Percentiles rank a stretch among this genome's conserved stretches.
Conservation (phyloP, 2,797 vertebrate species). For the Iguana delicatissima region DNA sequence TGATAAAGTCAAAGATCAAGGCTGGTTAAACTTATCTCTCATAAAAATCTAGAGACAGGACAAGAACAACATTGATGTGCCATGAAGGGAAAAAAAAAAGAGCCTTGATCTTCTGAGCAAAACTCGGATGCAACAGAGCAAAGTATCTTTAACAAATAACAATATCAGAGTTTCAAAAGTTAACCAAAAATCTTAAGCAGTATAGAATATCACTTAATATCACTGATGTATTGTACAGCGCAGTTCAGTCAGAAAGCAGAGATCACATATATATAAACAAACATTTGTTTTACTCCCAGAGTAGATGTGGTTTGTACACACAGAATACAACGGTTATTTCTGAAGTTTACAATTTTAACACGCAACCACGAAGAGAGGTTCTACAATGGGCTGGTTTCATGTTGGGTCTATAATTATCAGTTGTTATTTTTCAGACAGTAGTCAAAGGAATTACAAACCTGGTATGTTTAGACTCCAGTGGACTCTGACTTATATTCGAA, state of each 20-base stretch:
- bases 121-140: slow-evolving; percentile 39
- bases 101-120: slow-evolving; percentile 61
- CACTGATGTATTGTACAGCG: slow-evolving; percentile 35
- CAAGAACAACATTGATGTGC: slow-evolving; percentile 69
- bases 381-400: slow-evolving; percentile 49
- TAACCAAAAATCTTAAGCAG: neutral
- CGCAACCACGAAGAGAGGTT: slow-evolving; percentile 12
- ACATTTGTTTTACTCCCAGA: slow-evolving; percentile 39
- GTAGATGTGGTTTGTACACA: slow-evolving; percentile 50
- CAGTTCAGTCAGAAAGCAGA: slow-evolving; percentile 42
- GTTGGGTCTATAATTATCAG: slow-evolving; percentile 30
- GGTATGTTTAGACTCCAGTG: slow-evolving; percentile 9
- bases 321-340: slow-evolving; percentile 47
- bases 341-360: slow-evolving; percentile 51
- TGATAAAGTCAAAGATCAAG: slow-evolving; percentile 70
- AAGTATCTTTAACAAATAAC: slow-evolving; percentile 30
- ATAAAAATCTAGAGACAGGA: slow-evolving; percentile 67
- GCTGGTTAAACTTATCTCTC: slow-evolving; percentile 42
- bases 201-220: slow-evolving; percentile 19
- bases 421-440: neutral
- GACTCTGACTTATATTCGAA: neutral
- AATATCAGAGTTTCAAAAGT: neutral
- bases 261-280: neutral
- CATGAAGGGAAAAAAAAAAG: slow-evolving; percentile 62
- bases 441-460: slow-evolving; percentile 5